These are phyloP conservation scores for Anabas testudineus DNA, from an alignment of 2,797 vertebrate species.

Conservation along the genomic window DNA sequence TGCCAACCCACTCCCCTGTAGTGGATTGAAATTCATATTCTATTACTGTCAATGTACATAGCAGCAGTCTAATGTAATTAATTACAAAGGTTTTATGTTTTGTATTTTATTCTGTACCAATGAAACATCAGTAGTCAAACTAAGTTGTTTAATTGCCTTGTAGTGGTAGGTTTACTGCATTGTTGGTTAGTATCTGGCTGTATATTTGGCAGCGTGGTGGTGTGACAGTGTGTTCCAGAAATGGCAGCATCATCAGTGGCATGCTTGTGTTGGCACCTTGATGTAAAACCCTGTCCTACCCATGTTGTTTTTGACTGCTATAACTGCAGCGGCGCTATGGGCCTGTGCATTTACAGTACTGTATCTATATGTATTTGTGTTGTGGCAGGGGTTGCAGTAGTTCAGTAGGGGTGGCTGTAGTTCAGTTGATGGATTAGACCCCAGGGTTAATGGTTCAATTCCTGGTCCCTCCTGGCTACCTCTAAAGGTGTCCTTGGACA, in stretches of 20 bases:
- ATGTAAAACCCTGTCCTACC: slow-evolving; percentile 62
- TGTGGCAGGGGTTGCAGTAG: too few relatives aligned
- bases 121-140: slow-evolving; percentile 29
- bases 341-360: slow-evolving; percentile 16
- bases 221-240: slow-evolving; percentile 70
- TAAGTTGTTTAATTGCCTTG: slow-evolving; percentile 42
- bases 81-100: background rate
- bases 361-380: slow-evolving; percentile 13
- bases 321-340: slow-evolving; percentile 18
- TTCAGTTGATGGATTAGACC: too few relatives aligned
- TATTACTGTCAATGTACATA: background rate
- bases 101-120: background rate
- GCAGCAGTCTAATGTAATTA: background rate
- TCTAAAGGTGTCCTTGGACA: too few relatives aligned
- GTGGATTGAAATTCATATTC: background rate
- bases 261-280: slow-evolving; percentile 74
- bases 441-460: too few relatives aligned
- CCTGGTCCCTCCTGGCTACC: too few relatives aligned
- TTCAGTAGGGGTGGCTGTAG: too few relatives aligned
- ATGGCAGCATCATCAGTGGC: slow-evolving; percentile 68
- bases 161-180: slow-evolving; percentile 52
- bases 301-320: slow-evolving; percentile 42
- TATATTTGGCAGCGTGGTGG: slow-evolving; percentile 38
- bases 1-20: background rate
- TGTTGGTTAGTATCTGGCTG: slow-evolving; percentile 28